phyloP scores from a whole-genome alignment of 1,140 invertebrate species.

The Callitettix versicolor region DNA sequence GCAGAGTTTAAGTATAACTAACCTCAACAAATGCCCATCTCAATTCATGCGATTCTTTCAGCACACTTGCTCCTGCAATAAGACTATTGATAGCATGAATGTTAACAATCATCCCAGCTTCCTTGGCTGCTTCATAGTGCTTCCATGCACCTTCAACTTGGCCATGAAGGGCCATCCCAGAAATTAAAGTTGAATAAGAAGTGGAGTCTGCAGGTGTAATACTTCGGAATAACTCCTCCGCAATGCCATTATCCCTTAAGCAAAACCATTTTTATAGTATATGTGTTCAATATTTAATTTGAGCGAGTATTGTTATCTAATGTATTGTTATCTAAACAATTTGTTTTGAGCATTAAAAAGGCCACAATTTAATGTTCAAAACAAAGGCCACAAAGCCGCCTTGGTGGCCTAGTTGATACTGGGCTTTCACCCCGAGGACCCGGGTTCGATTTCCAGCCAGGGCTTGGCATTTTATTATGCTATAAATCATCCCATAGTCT shows the following conservation, averaged over 20 bases:
- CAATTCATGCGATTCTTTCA: conserved; percentile 50
- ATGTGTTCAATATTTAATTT: too few relatives aligned
- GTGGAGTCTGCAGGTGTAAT: conserved; percentile 31
- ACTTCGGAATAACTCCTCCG: conserved; percentile 37
- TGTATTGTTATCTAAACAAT: too few relatives aligned
- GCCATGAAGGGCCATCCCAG: conserved; percentile 46
- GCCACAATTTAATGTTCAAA: too few relatives aligned
- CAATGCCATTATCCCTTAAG: conserved; percentile 35
- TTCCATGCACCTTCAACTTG: conserved; percentile 49
- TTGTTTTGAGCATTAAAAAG: too few relatives aligned
- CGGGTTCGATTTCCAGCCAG: too few relatives aligned
- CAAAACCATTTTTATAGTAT: too few relatives aligned
- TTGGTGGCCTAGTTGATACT: too few relatives aligned
- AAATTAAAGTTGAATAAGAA: conserved; percentile 42
- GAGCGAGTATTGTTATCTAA: too few relatives aligned
- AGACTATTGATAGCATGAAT: conserved; percentile 58
- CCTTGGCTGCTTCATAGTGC: conserved; percentile 52
- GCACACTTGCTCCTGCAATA: conserved; percentile 43
- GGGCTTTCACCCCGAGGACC: too few relatives aligned
- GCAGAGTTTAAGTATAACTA: background rate
- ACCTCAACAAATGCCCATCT: conserved; percentile 46
- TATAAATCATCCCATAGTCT: too few relatives aligned
- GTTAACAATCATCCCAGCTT: conserved; percentile 50
- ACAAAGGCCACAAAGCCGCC: too few relatives aligned
- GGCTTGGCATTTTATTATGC: too few relatives aligned